Percentiles rank a stretch among this genome's conserved stretches.
Evolutionary conservation across 2,888 invertebrate species (phyloP).

Genomic region (Mesochorus sp.): DNA sequence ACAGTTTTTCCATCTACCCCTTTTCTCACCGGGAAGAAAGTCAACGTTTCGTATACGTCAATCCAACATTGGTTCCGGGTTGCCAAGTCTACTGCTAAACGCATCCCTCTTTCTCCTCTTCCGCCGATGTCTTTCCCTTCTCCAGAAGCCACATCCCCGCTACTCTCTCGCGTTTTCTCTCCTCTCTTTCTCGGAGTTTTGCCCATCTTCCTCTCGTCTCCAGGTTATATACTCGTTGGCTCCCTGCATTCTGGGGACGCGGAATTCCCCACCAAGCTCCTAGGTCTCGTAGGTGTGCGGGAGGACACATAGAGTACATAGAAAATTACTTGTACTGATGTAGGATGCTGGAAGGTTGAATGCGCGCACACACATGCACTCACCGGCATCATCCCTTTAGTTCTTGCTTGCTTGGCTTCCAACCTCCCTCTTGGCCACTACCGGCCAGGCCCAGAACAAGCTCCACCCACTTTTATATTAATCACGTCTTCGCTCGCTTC

Average conservation of each 20-base stretch:
- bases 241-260: not conserved
- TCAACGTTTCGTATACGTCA: slow-evolving; percentile 10
- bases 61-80: slow-evolving; percentile 6
- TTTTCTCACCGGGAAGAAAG: no score
- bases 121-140: slow-evolving; percentile 19
- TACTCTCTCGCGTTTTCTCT: not conserved
- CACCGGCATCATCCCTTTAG: slow-evolving; percentile 70
- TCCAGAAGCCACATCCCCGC: slow-evolving; percentile 19
- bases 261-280: not conserved
- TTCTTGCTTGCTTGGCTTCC: slow-evolving; percentile 74
- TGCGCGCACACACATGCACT: slow-evolving; percentile 63
- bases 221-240: no score
- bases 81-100: slow-evolving; percentile 18
- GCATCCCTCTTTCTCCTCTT: slow-evolving; percentile 31
- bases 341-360: slow-evolving; percentile 57
- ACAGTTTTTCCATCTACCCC: not conserved
- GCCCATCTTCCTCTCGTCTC: slow-evolving; percentile 42
- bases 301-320: slow-evolving; percentile 34
- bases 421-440: slow-evolving; percentile 78
- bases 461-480: slow-evolving; percentile 82
- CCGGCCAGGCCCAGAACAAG: slow-evolving; percentile 74
- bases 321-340: slow-evolving; percentile 37
- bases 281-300: slow-evolving; percentile 3
- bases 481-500: slow-evolving; percentile 81
- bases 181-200: not conserved